phyloP scores from a whole-genome alignment of 1,140 invertebrate species.

The Sesamia nonagrioides region DNA sequence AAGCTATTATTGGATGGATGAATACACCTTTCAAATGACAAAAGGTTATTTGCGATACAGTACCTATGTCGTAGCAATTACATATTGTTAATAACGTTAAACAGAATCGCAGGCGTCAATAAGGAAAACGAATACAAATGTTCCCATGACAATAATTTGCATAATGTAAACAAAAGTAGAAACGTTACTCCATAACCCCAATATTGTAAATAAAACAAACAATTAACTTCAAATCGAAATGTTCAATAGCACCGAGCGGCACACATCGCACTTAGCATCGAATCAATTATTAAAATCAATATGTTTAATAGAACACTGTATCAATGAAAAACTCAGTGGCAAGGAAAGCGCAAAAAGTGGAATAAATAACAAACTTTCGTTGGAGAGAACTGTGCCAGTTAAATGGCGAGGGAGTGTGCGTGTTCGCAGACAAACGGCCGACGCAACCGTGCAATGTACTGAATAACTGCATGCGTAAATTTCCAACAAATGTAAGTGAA shows the following conservation, averaged over 20 bases:
- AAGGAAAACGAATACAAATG: not conserved
- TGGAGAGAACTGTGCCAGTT: conserved; percentile 73
- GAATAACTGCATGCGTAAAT: conserved; percentile 68
- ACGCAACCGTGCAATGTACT: conserved; percentile 51
- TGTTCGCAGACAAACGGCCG: conserved; percentile 49
- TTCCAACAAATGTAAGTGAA: conserved; percentile 61
- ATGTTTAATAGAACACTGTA: conserved; percentile 64
- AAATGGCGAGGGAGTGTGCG: conserved; percentile 64
- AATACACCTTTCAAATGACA: conserved; percentile 8
- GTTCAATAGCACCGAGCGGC: not conserved
- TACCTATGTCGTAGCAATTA: not conserved
- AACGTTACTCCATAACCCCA: too few species aligned
- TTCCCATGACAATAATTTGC: too few species aligned
- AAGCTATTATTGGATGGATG: conserved; percentile 8
- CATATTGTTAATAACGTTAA: not conserved
- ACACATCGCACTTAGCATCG: conserved; percentile 20
- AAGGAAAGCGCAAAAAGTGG: conserved; percentile 73
- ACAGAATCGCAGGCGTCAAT: too few species aligned
- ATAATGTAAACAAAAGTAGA: too few species aligned
- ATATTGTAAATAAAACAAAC: not conserved
- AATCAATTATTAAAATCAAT: conserved; percentile 64
- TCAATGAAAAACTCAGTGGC: conserved; percentile 61
- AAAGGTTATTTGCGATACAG: conserved; percentile 12
- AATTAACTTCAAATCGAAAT: not conserved
- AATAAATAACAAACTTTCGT: conserved; percentile 75